Evolutionary conservation across 2,888 invertebrate genomes (phyloP), one percentile per base, ranked within the genome.

Genomic region (Andrena fulva): DNA sequence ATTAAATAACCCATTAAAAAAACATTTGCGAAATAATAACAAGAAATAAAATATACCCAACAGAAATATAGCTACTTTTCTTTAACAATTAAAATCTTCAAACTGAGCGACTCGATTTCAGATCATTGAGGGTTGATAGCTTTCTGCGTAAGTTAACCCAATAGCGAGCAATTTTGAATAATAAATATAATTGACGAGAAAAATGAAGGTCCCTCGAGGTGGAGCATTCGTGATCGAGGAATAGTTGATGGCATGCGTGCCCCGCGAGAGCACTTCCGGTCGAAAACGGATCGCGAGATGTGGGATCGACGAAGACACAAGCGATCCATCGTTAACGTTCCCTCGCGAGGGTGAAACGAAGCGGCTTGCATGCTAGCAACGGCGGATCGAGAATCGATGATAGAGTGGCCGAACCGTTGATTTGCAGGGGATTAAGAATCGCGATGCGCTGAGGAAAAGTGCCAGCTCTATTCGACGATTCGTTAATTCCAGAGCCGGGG

Each of bases 381-480:
- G 82, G 86, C 74, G 82, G 89, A 87, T 86, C 86, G 86, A 81
- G 84, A 42, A 42, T 42, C 89, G 86, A 91, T 89, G 90, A 90
- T 90, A 86, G 89, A 89, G 82, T 68, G 56, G 52, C 31, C 33
- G 80, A 82, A 79, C 82, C 80, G 82, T 85, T 85, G 85, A 89
- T 87, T 88, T 83, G 82, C 78, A 67, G 80, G 31, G 85, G 87
- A 89, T 90, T 89, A 87, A 89, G 60, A 89, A 89, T 88, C 82
- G 73, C 75, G 72, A 79, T 60, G 64, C 63, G n/a, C 48, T 7
- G 24, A 27, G 67, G 72, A 83, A 86, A 83, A 70, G 59, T 71
- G 62, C 20, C 63, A 77, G 84, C 72, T 83, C 72, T 42, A 20
- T 54, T 68, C 70, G 78, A 87, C 85, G 87, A 87, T 82, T 73